Evolutionary conservation across 2,113 vertebrate genomes (phyloP).

Genomic region (Oncorhynchus gorbuscha): DNA sequence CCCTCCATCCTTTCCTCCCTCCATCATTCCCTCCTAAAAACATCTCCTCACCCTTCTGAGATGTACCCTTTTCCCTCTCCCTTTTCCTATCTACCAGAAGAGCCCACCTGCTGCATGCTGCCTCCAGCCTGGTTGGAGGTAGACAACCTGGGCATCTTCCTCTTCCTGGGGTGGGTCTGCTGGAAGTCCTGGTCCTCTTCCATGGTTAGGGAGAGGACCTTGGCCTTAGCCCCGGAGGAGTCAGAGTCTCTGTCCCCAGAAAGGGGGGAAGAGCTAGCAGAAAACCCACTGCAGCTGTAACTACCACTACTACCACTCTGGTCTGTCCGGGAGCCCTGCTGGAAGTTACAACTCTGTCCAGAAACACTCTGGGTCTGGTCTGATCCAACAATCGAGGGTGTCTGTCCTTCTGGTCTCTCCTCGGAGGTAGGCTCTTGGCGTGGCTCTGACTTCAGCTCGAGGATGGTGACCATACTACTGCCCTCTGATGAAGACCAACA

Average conservation of each 20-base stretch:
- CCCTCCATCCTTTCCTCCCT: too few species aligned
- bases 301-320: conserved; percentile 56
- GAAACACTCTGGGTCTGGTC: conserved; percentile 42
- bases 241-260: conserved; percentile 84
- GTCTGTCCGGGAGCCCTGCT: conserved; percentile 75
- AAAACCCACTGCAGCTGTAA: conserved; percentile 73
- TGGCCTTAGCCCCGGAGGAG: conserved; percentile 77
- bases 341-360: neutral
- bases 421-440: conserved; percentile 59
- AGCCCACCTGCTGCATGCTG: neutral
- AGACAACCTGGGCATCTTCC: conserved; percentile 86
- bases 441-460: conserved; percentile 51
- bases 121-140: neutral
- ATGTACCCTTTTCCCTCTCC: too few species aligned
- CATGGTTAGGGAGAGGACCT: conserved; percentile 69
- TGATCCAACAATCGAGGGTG: conserved; percentile 53
- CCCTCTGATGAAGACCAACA: conserved; percentile 40
- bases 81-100: too few species aligned
- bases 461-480: neutral
- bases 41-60: too few species aligned
- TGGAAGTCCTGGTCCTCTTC: conserved; percentile 88
- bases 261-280: conserved; percentile 71
- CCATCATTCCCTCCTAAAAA: too few species aligned
- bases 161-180: conserved; percentile 92
- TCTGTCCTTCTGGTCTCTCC: conserved; percentile 64